Base-by-base conservation (phyloP, 2,888 invertebrate genomes). In the Drosophila antonietae region DNA sequence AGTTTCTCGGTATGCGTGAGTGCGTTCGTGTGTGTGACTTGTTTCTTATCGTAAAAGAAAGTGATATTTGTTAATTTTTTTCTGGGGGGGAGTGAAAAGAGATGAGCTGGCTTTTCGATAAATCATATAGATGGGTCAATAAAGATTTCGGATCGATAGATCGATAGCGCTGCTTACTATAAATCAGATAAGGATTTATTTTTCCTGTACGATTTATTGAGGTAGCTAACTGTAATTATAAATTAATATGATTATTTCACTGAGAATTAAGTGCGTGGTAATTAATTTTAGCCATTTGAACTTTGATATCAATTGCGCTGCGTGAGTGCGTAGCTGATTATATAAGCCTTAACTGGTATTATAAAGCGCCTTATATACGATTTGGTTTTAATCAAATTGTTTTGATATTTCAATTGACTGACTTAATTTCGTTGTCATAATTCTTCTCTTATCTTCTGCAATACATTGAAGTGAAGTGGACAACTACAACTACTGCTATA, bases 1-100 rank as follows among this genome's bases (percentile, higher is more conserved):
- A 31, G 46, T 23, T 8, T 57, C 37, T 43, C 2, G 39, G 49
- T 57, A 37, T 41, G 46, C 18, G 52, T 67, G 43, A 47, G 67
- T 46, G 66, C 52, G 55, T 65, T 1, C 14, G 28, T 52, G 33
- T 47, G 49, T 65, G 52, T 37, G 47, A 35, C 55, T 58, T 35
- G 67, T 67, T 71, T 67, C 73, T 82, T 88, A 78, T 81, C 85
- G 58, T 31, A 57, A 72, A 81, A 73, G 81, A 81, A 75, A 78
- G 78, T 80, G 87, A 84, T 83, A 74, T 75, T 71, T 58, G 53
- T 35, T 20, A 15, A 33, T 51, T 33, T n/a, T 5, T n/a, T n/a
- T 9, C 8, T 39, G 1, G 18, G 20, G 2, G 3, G 3, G 7
- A 6, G 47, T 9, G 12, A 18, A 55, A 12, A 10, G 44, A 56